Evolutionary conservation across 2,797 vertebrate genomes (phyloP), one percentile per base, ranked within the genome.

Genomic region (Avahi laniger): DNA sequence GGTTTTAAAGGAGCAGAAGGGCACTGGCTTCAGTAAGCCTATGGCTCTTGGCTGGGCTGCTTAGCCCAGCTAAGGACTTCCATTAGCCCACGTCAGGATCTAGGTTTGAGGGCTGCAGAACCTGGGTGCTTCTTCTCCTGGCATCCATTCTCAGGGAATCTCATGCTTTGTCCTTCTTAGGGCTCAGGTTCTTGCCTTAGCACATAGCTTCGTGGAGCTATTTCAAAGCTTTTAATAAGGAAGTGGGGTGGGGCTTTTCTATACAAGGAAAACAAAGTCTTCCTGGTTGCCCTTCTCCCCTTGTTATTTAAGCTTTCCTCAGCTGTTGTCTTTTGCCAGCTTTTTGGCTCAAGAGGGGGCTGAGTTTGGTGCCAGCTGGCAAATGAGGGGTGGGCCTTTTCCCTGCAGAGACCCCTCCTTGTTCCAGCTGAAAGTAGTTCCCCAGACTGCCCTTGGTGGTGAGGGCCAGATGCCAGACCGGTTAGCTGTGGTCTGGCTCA

Each of bases 131-230:
- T 46, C 59, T 38, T 92, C 41, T 38, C 41, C n/a, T 33, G 46
- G 61, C 5, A 1, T 41, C 46, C 26, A 3, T 54, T 78, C 43
- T 81, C 70, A 84, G 94, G 59, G 63, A 59, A 48, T 67, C 69
- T 91, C 15, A 4, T 26, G 67, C 43, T 93, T 88, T 73, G n/a
- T 24, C 69, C 38, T 70, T 61, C 33, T 43, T 63, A 70, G 67
- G 83, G 30, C 46, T 91, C 46, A 33, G 72, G 38, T 91, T 91
- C 85, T 89, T 54, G n/a, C 67, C 89, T 94, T 69, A 84, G 89
- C 54, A 69, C 22, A 38, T 5, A 61, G 35, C 54, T 95, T 61
- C 17, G 7, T 59, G 69, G 52, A 70, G 52, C 84, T 75, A 18
- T 61, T 76, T 59, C 8, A 5, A 65, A 84, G 54, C 35, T 86